Evolutionary conservation across 1,140 invertebrate genomes (phyloP), one percentile per base, ranked within the genome.

Genomic region (Philotrypesis tridentata): DNA sequence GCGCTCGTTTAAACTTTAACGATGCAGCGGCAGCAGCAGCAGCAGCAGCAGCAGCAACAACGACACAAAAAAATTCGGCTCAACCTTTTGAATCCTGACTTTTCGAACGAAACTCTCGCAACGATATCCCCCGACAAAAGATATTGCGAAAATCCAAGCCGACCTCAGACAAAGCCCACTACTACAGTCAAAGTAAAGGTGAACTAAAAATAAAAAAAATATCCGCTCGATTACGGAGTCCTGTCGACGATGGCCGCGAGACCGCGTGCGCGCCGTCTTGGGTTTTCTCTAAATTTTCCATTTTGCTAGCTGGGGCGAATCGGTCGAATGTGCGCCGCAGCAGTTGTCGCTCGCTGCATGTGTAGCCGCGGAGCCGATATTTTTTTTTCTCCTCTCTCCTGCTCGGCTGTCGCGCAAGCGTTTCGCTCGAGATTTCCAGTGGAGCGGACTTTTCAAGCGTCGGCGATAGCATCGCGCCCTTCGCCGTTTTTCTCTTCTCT

Each of bases 271-370:
- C 48, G 48, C 3, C 61, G 8, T 29, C 61, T 29, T 65, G 61
- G 12, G 14, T n/a, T 31, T n/a, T 33, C 67, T 29, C 31, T n/a
- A 25, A 29, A 70, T 37, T 70, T 70, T 21, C 29, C 67, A 70
- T 70, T 70, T 70, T 70, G 33, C 31, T 31, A 29, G 67, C 67
- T 33, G 67, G n/a, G 2, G 31, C 67, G 67, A n/a, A 70, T 37
- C 67, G 17, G 4, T 25, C 27, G 61, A 25, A 27, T 29, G 9
- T 65, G 23, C 23, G 25, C 61, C 3, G 61, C 11, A 55, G 17
- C 48, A 21, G 48, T 55, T 55, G 37, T 74, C 72, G 17, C 40
- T 76, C 31, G 31, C 25, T 61, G 8, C 48, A 61, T 23, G 9
- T 61, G 29, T 4, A 23, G 60, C 21, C 1, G 55, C 14, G n/a